phyloP scores from a whole-genome alignment of 2,113 vertebrate genomes.

The Lamprotornis superbus region DNA sequence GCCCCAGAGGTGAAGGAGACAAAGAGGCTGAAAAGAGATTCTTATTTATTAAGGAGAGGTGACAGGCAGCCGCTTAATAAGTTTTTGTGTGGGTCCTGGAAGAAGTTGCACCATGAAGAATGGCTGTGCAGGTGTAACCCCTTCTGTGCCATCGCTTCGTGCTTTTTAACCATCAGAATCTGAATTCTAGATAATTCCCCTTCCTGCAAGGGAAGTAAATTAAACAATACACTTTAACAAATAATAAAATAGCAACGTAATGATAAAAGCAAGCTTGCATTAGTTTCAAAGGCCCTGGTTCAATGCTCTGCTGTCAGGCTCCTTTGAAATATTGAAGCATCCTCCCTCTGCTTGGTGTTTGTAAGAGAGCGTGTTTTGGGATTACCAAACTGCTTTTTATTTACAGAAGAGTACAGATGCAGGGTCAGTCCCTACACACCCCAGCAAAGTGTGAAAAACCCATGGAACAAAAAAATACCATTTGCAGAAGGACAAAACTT shows the following conservation, averaged over 20 bases:
- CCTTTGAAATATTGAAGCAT: background rate
- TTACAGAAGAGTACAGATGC: accelerated
- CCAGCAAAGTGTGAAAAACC: background rate
- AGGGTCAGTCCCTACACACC: accelerated
- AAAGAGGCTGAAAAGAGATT: conserved; percentile 87
- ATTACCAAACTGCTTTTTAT: background rate
- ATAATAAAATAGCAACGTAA: background rate
- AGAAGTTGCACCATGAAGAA: conserved; percentile 61
- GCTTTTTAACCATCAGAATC: background rate
- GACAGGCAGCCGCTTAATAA: conserved; percentile 93
- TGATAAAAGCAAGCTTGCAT: background rate
- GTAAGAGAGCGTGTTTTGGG: background rate
- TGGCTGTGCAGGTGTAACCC: conserved; percentile 50
- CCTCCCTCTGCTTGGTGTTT: background rate
- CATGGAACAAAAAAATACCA: background rate
- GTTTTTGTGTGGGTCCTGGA: conserved; percentile 72
- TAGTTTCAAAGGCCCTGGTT: background rate
- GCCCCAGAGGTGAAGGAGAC: conserved; percentile 77
- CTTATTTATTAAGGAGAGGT: conserved; percentile 98
- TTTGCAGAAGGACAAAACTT: background rate
- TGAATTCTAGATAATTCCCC: background rate
- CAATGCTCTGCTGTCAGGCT: background rate
- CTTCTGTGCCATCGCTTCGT: background rate
- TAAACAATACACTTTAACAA: background rate
- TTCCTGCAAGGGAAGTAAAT: background rate